Evolutionary conservation across 1,140 invertebrate genomes (phyloP), one percentile per base, ranked within the genome.

Genomic region (Ceratoteleas bidentatus): DNA sequence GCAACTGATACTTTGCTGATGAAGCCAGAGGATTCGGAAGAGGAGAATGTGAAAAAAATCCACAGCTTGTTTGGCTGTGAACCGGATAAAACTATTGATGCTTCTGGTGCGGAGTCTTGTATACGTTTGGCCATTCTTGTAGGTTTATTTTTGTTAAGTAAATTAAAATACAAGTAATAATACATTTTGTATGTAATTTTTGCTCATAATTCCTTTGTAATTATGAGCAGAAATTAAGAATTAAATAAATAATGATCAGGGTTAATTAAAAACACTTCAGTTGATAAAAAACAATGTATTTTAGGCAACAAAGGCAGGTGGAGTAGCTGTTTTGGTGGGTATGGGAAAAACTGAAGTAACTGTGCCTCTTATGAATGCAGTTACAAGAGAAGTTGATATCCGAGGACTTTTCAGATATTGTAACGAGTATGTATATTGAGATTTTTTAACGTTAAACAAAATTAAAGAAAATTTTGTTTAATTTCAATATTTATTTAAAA

Each of bases 321-420:
- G 98, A 62, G 92, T 93, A 50, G 93, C 95, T 7, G 95, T 98
- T 43, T 88, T 99, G 52, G 96, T 99, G 38, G 98, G 98, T 36
- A 93, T 97, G 92, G 97, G 97, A 57, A 92, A 94, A 64, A 83
- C 94, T 0, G 95, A 97, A 89, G 92, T 97, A 6, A 95, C 94
- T 84, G 70, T 99, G 43, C 97, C 98, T 5, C 89, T 99, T 57
- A 93, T 96, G 0, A 94, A 95, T 87, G 96, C 97, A 2, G 90
- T 96, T 10, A 90, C 94, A 0, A 90, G 96, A 69, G 98, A 99
- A 93, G 95, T 99, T 6, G 97, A 98, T 88, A 97, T 99, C 65
- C 93, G 94, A 85, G 98, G 98, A 52, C 94, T 97, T 32, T 99
- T 99, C 90, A 93, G 98, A 91, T 99, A 98, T 88, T 95, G 93